A percentile compares a stretch with the other conserved stretches of the same genome.
Evolutionary conservation across 2,888 invertebrate species (phyloP).

Genomic region (Biston betularia): DNA sequence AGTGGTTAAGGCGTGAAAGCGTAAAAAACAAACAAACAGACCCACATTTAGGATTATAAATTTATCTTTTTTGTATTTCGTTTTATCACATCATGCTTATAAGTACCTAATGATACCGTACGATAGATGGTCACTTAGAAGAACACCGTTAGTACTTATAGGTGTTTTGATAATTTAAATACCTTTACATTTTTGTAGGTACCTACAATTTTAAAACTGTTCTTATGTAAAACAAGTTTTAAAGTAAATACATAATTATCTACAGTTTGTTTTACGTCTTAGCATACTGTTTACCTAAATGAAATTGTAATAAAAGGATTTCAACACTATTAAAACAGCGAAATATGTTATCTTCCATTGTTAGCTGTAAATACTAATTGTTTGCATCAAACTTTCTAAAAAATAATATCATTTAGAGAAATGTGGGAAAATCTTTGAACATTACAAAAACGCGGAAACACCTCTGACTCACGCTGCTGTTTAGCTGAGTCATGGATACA

Average conservation of each 20-base stretch:
- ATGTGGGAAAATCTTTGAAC: not conserved
- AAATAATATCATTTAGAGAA: not conserved
- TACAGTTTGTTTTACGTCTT: not conserved
- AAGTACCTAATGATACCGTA: no score
- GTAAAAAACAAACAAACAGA: no score
- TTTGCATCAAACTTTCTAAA: constrained; percentile 15
- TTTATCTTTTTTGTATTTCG: no score
- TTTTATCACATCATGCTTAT: no score
- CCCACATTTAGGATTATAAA: no score
- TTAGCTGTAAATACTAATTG: constrained; percentile 1
- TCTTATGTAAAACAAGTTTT: no score
- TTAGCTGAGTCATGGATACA: constrained; percentile 23
- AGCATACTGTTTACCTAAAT: constrained; percentile 1
- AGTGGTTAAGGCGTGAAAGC: no score
- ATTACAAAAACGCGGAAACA: constrained; percentile 11
- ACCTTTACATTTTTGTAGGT: no score
- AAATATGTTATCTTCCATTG: constrained; percentile 5
- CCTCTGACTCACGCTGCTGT: constrained; percentile 25
- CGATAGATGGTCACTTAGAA: no score
- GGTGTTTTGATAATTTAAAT: no score
- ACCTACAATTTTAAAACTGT: no score
- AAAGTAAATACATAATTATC: not conserved
- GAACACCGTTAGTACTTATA: no score
- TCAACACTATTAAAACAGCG: not conserved
- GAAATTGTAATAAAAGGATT: not conserved